Evolutionary conservation across 35 echinoderm and acorn worm species (phyloP).

Genomic region (Diadema setosum): DNA sequence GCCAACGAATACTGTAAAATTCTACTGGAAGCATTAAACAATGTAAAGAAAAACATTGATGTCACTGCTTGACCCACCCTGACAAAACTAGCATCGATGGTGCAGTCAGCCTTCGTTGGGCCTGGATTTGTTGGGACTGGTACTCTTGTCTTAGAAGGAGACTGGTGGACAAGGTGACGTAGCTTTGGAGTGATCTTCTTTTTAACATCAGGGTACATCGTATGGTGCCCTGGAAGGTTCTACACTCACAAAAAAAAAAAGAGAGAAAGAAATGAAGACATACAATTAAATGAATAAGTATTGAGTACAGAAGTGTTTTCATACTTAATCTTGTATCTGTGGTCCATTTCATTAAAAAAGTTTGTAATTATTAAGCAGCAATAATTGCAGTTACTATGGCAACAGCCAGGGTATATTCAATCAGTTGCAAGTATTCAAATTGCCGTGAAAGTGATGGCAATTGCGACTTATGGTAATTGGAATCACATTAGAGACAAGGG

Average conservation of each 20-base stretch:
- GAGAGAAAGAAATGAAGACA: neutral
- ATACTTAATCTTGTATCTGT: too few relatives aligned
- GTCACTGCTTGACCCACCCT: too few relatives aligned
- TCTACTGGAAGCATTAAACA: neutral
- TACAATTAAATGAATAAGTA: neutral
- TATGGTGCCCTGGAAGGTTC: slow-evolving; percentile 12
- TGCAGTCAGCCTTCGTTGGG: neutral
- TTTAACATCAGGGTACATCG: neutral
- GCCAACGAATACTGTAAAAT: too few relatives aligned
- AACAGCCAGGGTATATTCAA: too few relatives aligned
- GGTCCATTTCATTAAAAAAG: too few relatives aligned
- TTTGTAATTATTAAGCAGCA: too few relatives aligned
- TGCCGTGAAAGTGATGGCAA: too few relatives aligned
- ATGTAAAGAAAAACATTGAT: neutral
- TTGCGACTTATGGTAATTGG: too few relatives aligned
- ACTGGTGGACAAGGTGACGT: neutral
- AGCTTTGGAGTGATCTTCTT: neutral
- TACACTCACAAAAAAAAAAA: neutral
- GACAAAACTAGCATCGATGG: slow-evolving; percentile 34
- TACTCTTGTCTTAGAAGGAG: slow-evolving; percentile 1
- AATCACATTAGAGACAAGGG: too few relatives aligned
- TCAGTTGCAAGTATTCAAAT: too few relatives aligned
- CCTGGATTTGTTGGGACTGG: neutral
- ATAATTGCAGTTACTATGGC: too few relatives aligned
- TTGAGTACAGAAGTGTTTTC: too few relatives aligned